Base-by-base conservation (phyloP, 2,797 vertebrate species). In the Galaxias olidus region DNA sequence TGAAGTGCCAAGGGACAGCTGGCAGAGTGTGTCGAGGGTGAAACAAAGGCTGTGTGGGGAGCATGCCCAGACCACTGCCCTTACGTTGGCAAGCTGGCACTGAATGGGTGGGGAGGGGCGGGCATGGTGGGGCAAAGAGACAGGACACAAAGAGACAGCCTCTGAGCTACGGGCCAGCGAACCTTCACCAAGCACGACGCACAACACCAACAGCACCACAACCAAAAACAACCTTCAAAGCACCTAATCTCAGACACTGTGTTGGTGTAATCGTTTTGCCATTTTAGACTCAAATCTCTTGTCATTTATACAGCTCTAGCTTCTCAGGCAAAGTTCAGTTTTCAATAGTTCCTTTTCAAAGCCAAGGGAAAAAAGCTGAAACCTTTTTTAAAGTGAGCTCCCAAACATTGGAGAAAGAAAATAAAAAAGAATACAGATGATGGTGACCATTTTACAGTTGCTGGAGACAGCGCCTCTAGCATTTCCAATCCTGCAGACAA, bases 81-180 rank as follows among this genome's bases (percentile, higher is more conserved):
- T 74, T 75, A 79, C 77, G 79, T 66, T 78, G 84, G 69, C 65
- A 68, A 72, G 72, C 82, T 86, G 86, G 83, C 82, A 85, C 54
- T 53, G 74, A 71, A 53, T 65, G 62, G 63, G 57, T 66, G 14
- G 65, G 75, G 58, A 43, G 59, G 78, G 77, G 67, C 63, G 61
- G n/a, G 45, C 65, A 59, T 59, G 13, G 51, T 56, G 66, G 69
- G 74, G 50, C 71, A 75, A 68, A 62, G 63, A 41, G 18, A 20
- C 14, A 19, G 46, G 72, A 76, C 66, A 73, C 68, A 80, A 77
- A 72, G 62, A 42, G 65, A 53, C 46, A 53, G 20, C 5, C 44
- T 47, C 20, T 14, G 4, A 46, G 19, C 7, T 30, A 19, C 13
- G 50, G n/a, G 30, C 12, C 43, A 13, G 64, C 57, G 72, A 65